Evolutionary conservation across 2,113 vertebrate genomes (phyloP), one percentile per base, ranked within the genome.

Genomic region (Vulpes vulpes): DNA sequence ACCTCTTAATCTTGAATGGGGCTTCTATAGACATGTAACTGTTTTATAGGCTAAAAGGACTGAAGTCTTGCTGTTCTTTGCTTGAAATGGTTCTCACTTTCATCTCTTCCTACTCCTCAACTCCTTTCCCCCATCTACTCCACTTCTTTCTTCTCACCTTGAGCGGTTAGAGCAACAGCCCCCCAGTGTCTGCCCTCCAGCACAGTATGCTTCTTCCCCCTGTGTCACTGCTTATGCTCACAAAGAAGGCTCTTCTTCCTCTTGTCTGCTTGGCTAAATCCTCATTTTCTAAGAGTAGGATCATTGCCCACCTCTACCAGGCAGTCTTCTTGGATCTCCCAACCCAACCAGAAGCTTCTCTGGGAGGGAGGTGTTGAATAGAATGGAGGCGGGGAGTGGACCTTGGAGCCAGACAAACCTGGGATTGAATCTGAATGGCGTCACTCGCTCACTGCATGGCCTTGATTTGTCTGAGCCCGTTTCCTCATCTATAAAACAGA

Each of bases 401-500:
- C 71, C 93, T 71, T 22, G 67, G 30, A 35, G 8, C 22, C 55
- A 86, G 67, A 62, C 59, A 82, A 87, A 83, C 12, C 60, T 73
- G 82, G 43, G 53, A 79, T 83, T 59, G 69, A 64, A 74, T 65
- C 12, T 25, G n/a, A 57, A 14, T 57, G 35, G 88, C 60, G 30
- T 71, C 65, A 83, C 27, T 79, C 35, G 83, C 27, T 80, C 43
- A 91, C 14, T 43, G 8, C 83, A 32, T 1, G 9, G 35, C 49
- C 16, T 84, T 25, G 23, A 59, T 78, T 91, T 71, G 74, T 69
- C 67, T 87, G 19, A 76, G 74, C 55, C 49, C 87, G 35, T 38
- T 69, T 87, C 30, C 67, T 95, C 32, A 82, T 51, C 59, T 89
- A 82, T 69, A 85, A 95, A 90, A 87, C 51, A 82, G 53, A 79